Evolutionary conservation across 1,140 invertebrate genomes (phyloP).

Genomic region (Batillaria attramentaria): DNA sequence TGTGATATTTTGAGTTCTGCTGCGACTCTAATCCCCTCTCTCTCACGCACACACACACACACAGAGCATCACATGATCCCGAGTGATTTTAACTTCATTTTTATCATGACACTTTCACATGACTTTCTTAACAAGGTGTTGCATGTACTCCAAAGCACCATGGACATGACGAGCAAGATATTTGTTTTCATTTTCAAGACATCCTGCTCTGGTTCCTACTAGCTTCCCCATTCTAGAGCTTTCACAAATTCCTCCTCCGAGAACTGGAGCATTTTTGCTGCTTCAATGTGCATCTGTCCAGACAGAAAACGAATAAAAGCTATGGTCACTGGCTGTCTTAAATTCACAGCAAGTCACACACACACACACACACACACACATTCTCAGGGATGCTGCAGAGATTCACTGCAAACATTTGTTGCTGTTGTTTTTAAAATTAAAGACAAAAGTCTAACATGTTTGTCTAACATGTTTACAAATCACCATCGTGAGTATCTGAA

Average conservation of each 20-base stretch:
- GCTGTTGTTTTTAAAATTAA: no score
- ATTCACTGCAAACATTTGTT: no score
- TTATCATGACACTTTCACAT: slow-evolving; percentile 3
- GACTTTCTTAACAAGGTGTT: not conserved
- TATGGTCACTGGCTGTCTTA: not conserved
- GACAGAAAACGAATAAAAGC: slow-evolving; percentile 14
- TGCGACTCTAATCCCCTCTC: no score
- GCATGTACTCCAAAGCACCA: not conserved
- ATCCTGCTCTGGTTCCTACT: not conserved
- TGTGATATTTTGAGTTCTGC: no score
- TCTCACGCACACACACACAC: no score
- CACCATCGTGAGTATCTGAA: no score
- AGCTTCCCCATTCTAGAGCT: slow-evolving; percentile 71
- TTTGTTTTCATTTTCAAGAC: not conserved
- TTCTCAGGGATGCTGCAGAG: not conserved
- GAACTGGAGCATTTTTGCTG: slow-evolving; percentile 72
- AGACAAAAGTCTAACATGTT: no score
- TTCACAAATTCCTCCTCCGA: slow-evolving; percentile 72
- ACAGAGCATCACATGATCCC: no score
- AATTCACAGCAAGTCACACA: not conserved
- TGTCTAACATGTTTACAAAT: no score
- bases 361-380: slow-evolving; percentile 2
- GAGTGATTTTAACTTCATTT: not conserved
- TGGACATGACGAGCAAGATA: not conserved
- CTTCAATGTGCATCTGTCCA: slow-evolving; percentile 72